Evolutionary conservation across 1,140 invertebrate species (phyloP).

Genomic region (Macrocentrus cingulum): DNA sequence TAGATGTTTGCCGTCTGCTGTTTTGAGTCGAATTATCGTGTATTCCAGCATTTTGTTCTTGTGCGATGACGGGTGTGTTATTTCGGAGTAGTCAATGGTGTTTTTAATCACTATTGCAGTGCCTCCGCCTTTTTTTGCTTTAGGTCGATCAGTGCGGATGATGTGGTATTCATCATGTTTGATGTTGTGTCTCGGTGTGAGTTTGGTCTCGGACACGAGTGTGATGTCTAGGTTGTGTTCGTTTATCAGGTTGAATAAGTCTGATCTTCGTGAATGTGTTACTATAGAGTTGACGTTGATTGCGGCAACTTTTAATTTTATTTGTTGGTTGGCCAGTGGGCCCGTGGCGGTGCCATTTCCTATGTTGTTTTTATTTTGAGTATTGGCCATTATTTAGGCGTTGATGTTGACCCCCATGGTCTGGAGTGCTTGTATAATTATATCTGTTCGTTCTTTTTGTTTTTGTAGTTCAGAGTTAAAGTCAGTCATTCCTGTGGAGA

Average conservation of each 20-base stretch:
- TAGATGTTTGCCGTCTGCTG: constrained; percentile 21
- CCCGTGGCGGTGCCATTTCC: too few relatives aligned
- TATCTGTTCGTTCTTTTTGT: too few relatives aligned
- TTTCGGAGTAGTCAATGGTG: not conserved
- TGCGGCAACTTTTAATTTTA: constrained; percentile 4
- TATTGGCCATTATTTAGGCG: too few relatives aligned
- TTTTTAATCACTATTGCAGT: constrained; percentile 26
- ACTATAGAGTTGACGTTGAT: constrained; percentile 26
- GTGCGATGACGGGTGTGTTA: not conserved
- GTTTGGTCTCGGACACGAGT: constrained; percentile 21
- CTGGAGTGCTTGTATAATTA: too few relatives aligned
- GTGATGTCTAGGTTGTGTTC: constrained; percentile 15
- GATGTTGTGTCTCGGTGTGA: constrained; percentile 8
- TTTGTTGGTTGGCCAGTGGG: too few relatives aligned
- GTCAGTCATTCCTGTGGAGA: too few relatives aligned
- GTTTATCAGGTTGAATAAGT: constrained; percentile 1
- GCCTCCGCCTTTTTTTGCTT: not conserved
- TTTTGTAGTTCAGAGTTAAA: too few relatives aligned
- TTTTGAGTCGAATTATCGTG: constrained; percentile 4
- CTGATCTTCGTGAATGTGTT: constrained; percentile 9
- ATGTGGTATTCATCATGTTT: constrained; percentile 9
- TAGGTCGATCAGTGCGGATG: constrained; percentile 13
- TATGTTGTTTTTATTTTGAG: too few relatives aligned
- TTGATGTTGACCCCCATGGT: too few relatives aligned
- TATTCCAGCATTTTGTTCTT: not conserved